These are phyloP conservation scores for Myocastor coypus DNA, from an alignment of 2,113 vertebrate genomes.

Conservation along the genomic window DNA sequence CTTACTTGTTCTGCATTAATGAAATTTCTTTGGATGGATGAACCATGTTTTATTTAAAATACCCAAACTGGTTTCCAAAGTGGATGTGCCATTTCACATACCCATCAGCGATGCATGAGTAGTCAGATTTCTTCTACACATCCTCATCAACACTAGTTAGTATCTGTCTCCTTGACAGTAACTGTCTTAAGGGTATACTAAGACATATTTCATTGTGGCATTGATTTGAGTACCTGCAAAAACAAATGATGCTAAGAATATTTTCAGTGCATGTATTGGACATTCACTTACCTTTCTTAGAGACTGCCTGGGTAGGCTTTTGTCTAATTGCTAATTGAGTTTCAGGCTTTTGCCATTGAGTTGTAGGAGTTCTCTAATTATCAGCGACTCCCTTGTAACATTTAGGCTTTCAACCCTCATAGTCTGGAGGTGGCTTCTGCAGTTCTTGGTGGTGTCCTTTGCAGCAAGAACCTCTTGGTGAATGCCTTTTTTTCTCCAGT, in stretches of 20 bases:
- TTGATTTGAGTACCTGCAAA: slow-evolving; percentile 13
- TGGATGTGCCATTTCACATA: not conserved
- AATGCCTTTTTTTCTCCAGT: not conserved
- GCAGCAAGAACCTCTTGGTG: not conserved
- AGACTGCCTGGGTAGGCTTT: not conserved
- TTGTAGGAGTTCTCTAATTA: not conserved
- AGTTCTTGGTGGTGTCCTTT: not conserved
- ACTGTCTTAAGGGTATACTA: not conserved
- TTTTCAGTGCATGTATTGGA: not conserved
- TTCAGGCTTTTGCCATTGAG: not conserved
- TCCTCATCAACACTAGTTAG: not conserved
- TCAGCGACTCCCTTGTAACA: not conserved
- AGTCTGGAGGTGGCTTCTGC: not conserved
- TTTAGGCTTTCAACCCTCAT: not conserved
- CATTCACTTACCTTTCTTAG: not conserved
- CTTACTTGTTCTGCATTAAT: not conserved
- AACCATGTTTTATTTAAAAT: not conserved
- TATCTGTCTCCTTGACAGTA: not conserved
- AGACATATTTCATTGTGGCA: not conserved
- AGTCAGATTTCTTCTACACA: not conserved
- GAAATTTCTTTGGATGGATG: not conserved
- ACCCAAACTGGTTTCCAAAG: not conserved
- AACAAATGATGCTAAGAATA: not conserved
- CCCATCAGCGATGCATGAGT: not conserved
- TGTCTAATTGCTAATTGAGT: not conserved